Evolutionary conservation across 2,888 invertebrate species (phyloP).

Genomic region (Magallana nippona): DNA sequence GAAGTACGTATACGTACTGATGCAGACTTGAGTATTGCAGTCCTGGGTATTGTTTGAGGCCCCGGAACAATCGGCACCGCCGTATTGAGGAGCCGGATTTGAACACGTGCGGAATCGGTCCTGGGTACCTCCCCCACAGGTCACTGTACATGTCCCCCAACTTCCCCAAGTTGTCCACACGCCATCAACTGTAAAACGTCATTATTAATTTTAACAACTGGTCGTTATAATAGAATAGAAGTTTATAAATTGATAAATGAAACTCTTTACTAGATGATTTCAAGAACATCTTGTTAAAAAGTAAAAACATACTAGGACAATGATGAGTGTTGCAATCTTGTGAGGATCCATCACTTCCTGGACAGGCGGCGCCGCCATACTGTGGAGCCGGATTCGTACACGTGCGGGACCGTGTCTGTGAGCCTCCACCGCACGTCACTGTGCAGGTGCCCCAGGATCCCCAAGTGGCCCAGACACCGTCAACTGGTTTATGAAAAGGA

Average conservation of each 20-base stretch:
- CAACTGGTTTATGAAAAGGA: too few species aligned
- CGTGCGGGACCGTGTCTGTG: not conserved
- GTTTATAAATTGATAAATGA: too few species aligned
- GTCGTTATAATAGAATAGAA: too few species aligned
- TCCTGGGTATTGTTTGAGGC: conserved; percentile 17
- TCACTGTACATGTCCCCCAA: conserved; percentile 18
- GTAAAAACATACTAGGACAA: conserved; percentile 22
- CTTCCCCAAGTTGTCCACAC: conserved; percentile 8
- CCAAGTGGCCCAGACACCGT: conserved; percentile 2
- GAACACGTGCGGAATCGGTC: conserved; percentile 1
- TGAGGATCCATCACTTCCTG: not conserved
- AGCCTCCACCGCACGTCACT: conserved; percentile 5
- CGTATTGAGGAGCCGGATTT: not conserved
- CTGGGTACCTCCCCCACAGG: conserved; percentile 5
- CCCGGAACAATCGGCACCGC: conserved; percentile 3
- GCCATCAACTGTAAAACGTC: not conserved
- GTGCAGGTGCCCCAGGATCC: conserved; percentile 6
- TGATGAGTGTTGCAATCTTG: not conserved
- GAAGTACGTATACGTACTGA: not conserved
- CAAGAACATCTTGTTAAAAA: too few species aligned
- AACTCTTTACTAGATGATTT: too few species aligned
- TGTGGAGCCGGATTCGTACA: conserved; percentile 3
- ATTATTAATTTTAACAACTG: not conserved
- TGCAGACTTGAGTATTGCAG: conserved; percentile 18
- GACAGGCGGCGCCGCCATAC: not conserved